Evolutionary conservation across 2,888 invertebrate species (phyloP), one percentile per base, ranked within the genome.

Genomic region (Metalampra italica): DNA sequence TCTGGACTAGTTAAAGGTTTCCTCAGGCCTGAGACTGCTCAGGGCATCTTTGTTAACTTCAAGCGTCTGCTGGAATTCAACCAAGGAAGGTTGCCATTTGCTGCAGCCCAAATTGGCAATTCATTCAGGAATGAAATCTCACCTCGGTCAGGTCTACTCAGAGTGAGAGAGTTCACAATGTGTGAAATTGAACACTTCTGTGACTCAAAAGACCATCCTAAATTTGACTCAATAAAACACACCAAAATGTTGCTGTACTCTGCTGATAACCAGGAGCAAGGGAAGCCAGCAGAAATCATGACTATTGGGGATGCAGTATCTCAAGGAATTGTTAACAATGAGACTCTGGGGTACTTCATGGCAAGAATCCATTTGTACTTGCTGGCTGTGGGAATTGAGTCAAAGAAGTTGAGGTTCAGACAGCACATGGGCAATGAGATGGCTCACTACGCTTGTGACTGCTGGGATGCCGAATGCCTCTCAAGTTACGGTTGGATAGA

Each of bases 111-210:
- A 90, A 98, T 99, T 68, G 99, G 99, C 57, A 97, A 97, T 76
- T 95, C 99, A 0, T 99, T 99, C 78, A 93, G 99, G 62, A 99
- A 99, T 90, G 99, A 99, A 91, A 99, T 99, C 66, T 99, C 99
- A 0, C 99, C 99, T 1, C 91, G 99, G 53, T 97, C 98, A 56
- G 99, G 99, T 0, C 90, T 99, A 9, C 94, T 99, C 41, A 91
- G 99, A 67, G 98, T 99, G 0, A 93, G 98, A 68, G 99, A 99
- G 80, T 99, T 99, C 75, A 99, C 98, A 0, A 99, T 99, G 99
- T 98, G 98, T 53, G 99, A 99, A 90, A 99, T 99, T 66, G 99
- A 99, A 82, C 98, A 99, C 86, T 99, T 99, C 80, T 98, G 98
- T 81, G 98, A 99, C 86, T 97, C 98, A 0, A 98, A 99, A 74